Conservation (phyloP, 1,140 invertebrate genomes). For the Magallana angulata region DNA sequence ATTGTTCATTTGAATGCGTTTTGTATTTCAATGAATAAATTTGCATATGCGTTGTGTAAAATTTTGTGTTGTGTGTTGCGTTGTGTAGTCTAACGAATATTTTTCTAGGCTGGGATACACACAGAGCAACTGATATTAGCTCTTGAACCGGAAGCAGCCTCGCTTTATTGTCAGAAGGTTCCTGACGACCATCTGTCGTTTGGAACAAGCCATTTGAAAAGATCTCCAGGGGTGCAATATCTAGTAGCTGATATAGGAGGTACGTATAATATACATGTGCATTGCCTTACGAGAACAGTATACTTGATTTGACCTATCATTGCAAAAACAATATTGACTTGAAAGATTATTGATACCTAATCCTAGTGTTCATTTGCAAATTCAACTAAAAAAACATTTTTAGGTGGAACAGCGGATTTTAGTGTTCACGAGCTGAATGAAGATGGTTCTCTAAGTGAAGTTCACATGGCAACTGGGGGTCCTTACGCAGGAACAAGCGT, state of each 20-base stretch:
- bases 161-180: conserved; percentile 14
- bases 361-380: too few species aligned
- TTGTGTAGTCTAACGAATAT: background rate
- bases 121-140: background rate
- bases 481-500: conserved; percentile 41
- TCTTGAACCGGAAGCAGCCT: conserved; percentile 5
- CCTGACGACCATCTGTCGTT: background rate
- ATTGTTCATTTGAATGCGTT: too few species aligned
- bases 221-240: background rate
- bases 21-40: too few species aligned
- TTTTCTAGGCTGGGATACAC: conserved; percentile 1
- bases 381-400: background rate
- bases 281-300: too few species aligned
- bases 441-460: background rate
- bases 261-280: too few species aligned
- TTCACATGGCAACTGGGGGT: conserved; percentile 45
- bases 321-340: too few species aligned
- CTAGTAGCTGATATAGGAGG: conserved; percentile 15
- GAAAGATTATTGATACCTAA: too few species aligned
- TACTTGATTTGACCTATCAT: too few species aligned
- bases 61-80: too few species aligned
- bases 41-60: too few species aligned
- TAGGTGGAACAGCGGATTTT: conserved; percentile 19
- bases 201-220: background rate
- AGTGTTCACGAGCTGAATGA: background rate